Evolutionary conservation across 2,113 vertebrate species (phyloP).

Genomic region (Sinocyclocheilus anshuiensis): DNA sequence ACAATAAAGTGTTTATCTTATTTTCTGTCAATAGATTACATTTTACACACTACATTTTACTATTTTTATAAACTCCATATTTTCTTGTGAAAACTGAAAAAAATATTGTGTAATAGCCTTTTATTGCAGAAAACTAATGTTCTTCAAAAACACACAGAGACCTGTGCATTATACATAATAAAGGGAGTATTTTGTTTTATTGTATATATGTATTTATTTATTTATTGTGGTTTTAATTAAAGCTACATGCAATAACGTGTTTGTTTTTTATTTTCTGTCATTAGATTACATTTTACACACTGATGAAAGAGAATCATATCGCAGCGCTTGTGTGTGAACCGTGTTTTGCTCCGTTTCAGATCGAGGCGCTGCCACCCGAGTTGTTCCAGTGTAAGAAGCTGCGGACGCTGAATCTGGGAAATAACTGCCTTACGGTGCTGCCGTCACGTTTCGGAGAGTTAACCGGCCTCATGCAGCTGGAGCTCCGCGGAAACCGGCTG

Average conservation of each 20-base stretch:
- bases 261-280: not conserved
- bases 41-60: too few species aligned
- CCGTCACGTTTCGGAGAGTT: conserved; percentile 92
- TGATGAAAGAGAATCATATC: not conserved
- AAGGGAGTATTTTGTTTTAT: not conserved
- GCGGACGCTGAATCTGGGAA: conserved; percentile 90
- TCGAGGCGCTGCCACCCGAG: conserved; percentile 90
- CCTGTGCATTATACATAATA: not conserved
- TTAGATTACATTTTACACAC: not conserved
- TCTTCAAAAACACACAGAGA: not conserved
- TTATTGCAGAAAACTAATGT: not conserved
- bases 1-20: too few species aligned
- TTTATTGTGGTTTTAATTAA: not conserved
- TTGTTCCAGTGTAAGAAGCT: conserved; percentile 97
- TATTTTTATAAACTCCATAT: not conserved
- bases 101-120: not conserved
- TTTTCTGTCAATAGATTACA: too few species aligned
- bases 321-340: not conserved
- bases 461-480: conserved; percentile 87
- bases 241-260: not conserved
- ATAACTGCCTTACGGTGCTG: conserved; percentile 89
- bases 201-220: not conserved
- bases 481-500: conserved; percentile 91
- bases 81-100: not conserved
- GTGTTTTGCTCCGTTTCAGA: conserved; percentile 69